Evolutionary conservation across 1,140 invertebrate species (phyloP), one percentile per base, ranked within the genome.

Genomic region (Scaptomyza montana): DNA sequence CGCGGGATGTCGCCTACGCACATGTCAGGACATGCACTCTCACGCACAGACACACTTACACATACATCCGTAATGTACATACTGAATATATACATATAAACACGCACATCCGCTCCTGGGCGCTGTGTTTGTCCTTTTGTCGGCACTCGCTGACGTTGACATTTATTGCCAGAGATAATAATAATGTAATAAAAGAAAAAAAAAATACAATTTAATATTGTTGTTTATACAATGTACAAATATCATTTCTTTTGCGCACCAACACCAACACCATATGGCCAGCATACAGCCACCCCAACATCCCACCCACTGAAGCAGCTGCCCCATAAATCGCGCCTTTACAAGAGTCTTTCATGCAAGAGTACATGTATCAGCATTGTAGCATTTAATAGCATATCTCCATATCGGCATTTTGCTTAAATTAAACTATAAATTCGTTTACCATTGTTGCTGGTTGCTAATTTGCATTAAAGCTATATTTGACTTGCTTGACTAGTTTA

Each of bases 91-190:
- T 21, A 79, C 9, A 56, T 43, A 54, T 55, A 51, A 16, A 85
- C 59, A 80, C 63, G 21, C 62, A 81, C 67, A 55, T 46, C 47
- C 54, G 61, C 57, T 57, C 46, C 67, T 69, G 21, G 65, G 65
- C 66, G 69, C 60, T 74, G 66, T 74, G 66, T 81, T 67, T 81
- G 77, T 85, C 75, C 80, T 74, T 74, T 74, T 80, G 81, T 84
- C 79, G 81, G 78, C 81, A 77, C 81, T 77, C 79, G 79, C 77
- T 89, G 84, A 89, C 84, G 84, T 89, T 89, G 84, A 89, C 84
- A 89, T 89, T 89, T 89, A 89, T 89, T 89, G 85, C 84, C 84
- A 89, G 84, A 87, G 84, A 89, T 89, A 89, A 89, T 89, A 89
- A 87, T 87, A 87, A 87, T 87, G 82, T 87, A 89, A 87, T 87